Evolutionary conservation across 2,113 vertebrate species (phyloP).

Genomic region (Rhabdomys dilectus): DNA sequence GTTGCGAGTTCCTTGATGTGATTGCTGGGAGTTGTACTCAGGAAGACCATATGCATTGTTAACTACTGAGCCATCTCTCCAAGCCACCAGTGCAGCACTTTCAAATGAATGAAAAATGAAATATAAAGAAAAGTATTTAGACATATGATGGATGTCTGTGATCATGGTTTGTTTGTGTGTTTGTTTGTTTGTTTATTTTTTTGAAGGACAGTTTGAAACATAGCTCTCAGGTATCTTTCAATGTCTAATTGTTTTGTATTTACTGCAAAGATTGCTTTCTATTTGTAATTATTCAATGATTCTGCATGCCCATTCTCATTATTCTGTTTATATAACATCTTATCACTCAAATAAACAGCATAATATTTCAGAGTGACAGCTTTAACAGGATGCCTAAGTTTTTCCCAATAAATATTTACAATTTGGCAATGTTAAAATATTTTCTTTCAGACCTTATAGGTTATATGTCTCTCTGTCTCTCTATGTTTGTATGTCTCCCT

Average conservation of each 20-base stretch:
- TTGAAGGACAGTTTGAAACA: background rate
- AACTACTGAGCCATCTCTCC: background rate
- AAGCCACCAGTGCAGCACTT: background rate
- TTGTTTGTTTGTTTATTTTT: too few species aligned
- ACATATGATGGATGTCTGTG: background rate
- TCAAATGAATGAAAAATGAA: background rate
- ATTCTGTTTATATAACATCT: slow-evolving; percentile 2
- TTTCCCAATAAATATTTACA: slow-evolving; percentile 42
- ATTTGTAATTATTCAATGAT: slow-evolving; percentile 4
- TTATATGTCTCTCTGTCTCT: background rate
- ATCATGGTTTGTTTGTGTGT: background rate
- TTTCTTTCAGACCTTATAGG: background rate
- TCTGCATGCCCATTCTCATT: background rate
- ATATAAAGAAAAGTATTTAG: background rate
- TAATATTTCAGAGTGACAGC: slow-evolving; percentile 41
- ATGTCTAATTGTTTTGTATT: background rate
- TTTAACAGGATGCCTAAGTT: slow-evolving; percentile 46
- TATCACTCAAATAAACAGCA: background rate
- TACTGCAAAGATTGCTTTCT: slow-evolving; percentile 6
- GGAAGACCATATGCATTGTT: background rate
- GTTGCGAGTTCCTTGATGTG: too few species aligned
- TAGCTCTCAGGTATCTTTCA: background rate
- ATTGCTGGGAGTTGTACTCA: background rate
- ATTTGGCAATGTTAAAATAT: slow-evolving; percentile 14
- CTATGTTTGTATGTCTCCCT: background rate